Conservation (phyloP, 2,888 invertebrate genomes). For the Sarcophaga variegata region DNA sequence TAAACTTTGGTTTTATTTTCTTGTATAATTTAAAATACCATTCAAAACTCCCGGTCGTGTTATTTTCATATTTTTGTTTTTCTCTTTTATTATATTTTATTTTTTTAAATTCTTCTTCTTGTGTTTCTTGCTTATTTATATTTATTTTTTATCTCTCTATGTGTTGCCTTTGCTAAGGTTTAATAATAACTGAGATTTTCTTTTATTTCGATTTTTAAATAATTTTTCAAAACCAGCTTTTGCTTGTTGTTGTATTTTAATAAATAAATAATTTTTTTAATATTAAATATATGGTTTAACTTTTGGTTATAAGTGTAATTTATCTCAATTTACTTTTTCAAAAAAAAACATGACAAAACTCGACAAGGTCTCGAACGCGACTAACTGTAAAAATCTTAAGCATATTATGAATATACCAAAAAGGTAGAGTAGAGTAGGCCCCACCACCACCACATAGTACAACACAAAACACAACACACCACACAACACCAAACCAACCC, state of each 20-base stretch:
- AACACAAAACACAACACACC: slow-evolving; percentile 63
- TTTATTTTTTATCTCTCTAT: slow-evolving; percentile 16
- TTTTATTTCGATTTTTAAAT: slow-evolving; percentile 34
- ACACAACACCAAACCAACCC: slow-evolving; percentile 32
- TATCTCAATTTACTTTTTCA: slow-evolving; percentile 40
- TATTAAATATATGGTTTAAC: slow-evolving; percentile 47
- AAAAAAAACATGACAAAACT: slow-evolving; percentile 81
- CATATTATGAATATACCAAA: slow-evolving; percentile 81
- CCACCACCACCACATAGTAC: slow-evolving; percentile 47
- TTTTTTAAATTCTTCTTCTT: slow-evolving; percentile 15
- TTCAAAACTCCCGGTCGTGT: slow-evolving; percentile 44
- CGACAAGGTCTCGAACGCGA: slow-evolving; percentile 82
- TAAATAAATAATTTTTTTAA: slow-evolving; percentile 63
- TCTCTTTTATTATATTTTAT: slow-evolving; percentile 19
- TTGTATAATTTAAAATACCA: slow-evolving; percentile 43
- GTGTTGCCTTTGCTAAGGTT: slow-evolving; percentile 45
- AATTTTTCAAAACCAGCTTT: slow-evolving; percentile 69
- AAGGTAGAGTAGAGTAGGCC: slow-evolving; percentile 70
- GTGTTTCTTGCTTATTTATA: slow-evolving; percentile 20
- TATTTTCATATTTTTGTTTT: slow-evolving; percentile 54
- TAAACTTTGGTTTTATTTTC: slow-evolving; percentile 56
- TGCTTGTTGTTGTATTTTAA: slow-evolving; percentile 60
- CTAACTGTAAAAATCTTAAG: slow-evolving; percentile 82
- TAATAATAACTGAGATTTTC: slow-evolving; percentile 53
- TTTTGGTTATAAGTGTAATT: slow-evolving; percentile 4